These are phyloP conservation scores for Siniperca undulata DNA, from an alignment of 2,797 vertebrate species.

Conservation along the genomic window DNA sequence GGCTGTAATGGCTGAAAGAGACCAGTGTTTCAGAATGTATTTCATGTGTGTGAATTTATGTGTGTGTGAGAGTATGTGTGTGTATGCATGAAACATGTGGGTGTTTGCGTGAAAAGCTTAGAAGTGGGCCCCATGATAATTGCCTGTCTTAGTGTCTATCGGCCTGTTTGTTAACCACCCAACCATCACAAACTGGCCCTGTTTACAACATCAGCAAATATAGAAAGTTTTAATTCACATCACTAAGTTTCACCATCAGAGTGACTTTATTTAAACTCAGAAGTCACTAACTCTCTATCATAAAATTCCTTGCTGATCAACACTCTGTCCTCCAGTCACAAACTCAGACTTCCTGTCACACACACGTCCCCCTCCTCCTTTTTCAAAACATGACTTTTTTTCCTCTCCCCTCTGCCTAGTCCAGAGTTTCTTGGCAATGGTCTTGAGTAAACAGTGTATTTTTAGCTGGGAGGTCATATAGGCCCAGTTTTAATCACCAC, in stretches of 20 bases:
- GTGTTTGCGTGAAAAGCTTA: conserved; percentile 49
- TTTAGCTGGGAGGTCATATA: conserved; percentile 91
- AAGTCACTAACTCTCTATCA: conserved; percentile 30
- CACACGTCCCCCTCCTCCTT: conserved; percentile 58
- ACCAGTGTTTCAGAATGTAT: conserved; percentile 46
- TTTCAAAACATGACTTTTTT: conserved; percentile 82
- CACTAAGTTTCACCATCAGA: conserved; percentile 4
- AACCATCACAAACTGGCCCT: conserved; percentile 48
- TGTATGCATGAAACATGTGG: conserved; percentile 41
- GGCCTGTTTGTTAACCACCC: conserved; percentile 53
- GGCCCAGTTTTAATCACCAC: conserved; percentile 85
- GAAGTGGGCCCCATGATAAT: conserved; percentile 60
- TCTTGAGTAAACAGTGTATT: conserved; percentile 91
- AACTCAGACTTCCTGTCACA: conserved; percentile 75
- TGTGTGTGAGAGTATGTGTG: not conserved
- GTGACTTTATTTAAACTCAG: conserved; percentile 41
- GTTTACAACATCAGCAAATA: conserved; percentile 44
- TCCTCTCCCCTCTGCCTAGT: conserved; percentile 82
- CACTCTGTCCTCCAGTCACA: conserved; percentile 64
- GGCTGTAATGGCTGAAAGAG: conserved; percentile 45
- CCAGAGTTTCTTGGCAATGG: conserved; percentile 90
- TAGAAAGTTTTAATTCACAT: conserved; percentile 35
- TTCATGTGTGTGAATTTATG: conserved; percentile 39
- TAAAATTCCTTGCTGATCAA: conserved; percentile 56
- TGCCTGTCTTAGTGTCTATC: conserved; percentile 62